Conservation (phyloP, 2,888 invertebrate species). For the Phyllotreta cruciferae region DNA sequence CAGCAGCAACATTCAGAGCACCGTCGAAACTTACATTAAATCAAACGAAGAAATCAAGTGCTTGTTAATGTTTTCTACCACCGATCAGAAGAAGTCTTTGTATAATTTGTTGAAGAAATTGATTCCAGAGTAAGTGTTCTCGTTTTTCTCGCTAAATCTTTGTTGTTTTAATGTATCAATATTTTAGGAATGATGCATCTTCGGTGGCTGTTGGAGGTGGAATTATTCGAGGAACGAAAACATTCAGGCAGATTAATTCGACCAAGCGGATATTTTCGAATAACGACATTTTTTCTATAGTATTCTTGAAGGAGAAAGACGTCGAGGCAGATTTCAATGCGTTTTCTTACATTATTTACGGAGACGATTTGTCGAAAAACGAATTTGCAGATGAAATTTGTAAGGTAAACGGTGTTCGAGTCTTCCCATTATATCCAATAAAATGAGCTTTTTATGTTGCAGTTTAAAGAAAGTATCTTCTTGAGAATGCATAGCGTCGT, state of each 20-base stretch:
- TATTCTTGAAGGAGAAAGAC: constrained; percentile 45
- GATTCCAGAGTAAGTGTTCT: constrained; percentile 45
- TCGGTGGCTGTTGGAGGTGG: constrained; percentile 52
- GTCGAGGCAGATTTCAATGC: constrained; percentile 47
- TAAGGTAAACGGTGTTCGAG: constrained; percentile 40
- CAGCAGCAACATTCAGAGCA: constrained; percentile 36
- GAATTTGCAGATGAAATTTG: constrained; percentile 48
- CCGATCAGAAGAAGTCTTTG: constrained; percentile 38
- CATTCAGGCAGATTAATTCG: constrained; percentile 40
- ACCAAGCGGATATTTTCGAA: constrained; percentile 37
- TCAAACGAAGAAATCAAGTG: constrained; percentile 47
- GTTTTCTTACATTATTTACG: constrained; percentile 50
- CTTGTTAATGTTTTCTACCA: constrained; percentile 48
- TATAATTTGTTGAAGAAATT: constrained; percentile 43
- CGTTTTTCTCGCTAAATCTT: not conserved
- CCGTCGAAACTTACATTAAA: constrained; percentile 39
- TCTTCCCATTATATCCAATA: constrained; percentile 11
- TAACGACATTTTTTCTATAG: constrained; percentile 47
- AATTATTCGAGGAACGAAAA: constrained; percentile 46
- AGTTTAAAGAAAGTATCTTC: constrained; percentile 47
- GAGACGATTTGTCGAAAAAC: constrained; percentile 45
- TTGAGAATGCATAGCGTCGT: constrained; percentile 46
- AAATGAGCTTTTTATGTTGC: constrained; percentile 31
- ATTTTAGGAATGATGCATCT: constrained; percentile 43
- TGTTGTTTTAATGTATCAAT: constrained; percentile 9